Conservation (phyloP, 2,888 invertebrate species). For the Agonopterix heracliana region DNA sequence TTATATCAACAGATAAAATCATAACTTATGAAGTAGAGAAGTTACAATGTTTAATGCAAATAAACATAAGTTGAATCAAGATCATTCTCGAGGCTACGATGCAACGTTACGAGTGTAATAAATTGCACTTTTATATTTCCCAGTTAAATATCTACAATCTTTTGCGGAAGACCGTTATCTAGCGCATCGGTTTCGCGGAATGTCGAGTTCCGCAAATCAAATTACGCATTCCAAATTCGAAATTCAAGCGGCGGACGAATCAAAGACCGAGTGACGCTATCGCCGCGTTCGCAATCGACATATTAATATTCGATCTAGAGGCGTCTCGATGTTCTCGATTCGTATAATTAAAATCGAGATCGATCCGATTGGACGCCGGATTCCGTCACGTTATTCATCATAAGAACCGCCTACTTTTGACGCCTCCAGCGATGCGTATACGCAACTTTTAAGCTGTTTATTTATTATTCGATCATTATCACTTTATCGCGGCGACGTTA, state of each 20-base stretch:
- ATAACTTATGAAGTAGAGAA: slow-evolving; percentile 2
- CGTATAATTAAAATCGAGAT: slow-evolving; percentile 74
- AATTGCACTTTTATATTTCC: slow-evolving; percentile 38
- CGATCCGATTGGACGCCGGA: slow-evolving; percentile 66
- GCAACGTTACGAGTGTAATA: slow-evolving; percentile 21
- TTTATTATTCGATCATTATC: slow-evolving; percentile 48
- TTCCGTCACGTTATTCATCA: slow-evolving; percentile 71
- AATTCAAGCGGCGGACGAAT: slow-evolving; percentile 50
- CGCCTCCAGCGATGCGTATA: slow-evolving; percentile 70
- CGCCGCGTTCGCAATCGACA: slow-evolving; percentile 61
- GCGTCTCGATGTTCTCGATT: slow-evolving; percentile 67
- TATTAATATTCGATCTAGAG: slow-evolving; percentile 73
- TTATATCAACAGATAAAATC: not conserved
- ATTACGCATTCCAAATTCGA: slow-evolving; percentile 66
- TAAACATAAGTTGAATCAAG: slow-evolving; percentile 31
- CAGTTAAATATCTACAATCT: slow-evolving; percentile 36
- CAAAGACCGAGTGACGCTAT: slow-evolving; percentile 56
- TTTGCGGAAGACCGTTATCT: slow-evolving; percentile 48
- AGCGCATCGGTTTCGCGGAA: slow-evolving; percentile 51
- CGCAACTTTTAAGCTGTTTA: slow-evolving; percentile 59
- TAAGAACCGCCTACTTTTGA: slow-evolving; percentile 70
- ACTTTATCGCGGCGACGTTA: slow-evolving; percentile 27
- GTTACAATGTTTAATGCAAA: slow-evolving; percentile 27
- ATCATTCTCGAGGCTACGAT: slow-evolving; percentile 30
- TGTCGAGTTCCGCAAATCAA: slow-evolving; percentile 59